phyloP scores from a whole-genome alignment of 2,888 invertebrate species.

The Strigamia maritima region DNA sequence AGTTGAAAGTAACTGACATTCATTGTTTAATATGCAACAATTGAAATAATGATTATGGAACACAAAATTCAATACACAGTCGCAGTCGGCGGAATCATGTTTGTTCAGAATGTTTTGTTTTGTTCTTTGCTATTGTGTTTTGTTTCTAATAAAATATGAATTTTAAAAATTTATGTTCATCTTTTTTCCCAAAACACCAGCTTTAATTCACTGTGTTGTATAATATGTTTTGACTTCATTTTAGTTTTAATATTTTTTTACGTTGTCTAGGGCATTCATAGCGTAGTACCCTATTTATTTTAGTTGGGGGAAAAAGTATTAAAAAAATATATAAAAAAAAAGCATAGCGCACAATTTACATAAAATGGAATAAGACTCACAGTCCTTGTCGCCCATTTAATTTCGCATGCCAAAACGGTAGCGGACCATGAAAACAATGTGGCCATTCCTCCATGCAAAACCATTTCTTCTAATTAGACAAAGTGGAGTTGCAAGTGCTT shows the following conservation, averaged over 20 bases:
- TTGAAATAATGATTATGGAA: background rate
- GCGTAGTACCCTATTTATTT: background rate
- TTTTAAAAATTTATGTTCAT: background rate
- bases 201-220: background rate
- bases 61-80: too few species aligned
- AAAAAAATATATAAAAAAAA: background rate
- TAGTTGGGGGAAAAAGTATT: background rate
- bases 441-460: background rate
- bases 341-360: background rate
- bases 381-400: background rate
- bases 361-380: background rate
- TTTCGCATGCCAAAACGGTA: background rate
- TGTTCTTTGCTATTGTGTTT: background rate
- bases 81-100: too few species aligned
- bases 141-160: background rate
- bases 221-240: background rate
- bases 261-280: background rate
- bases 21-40: background rate
- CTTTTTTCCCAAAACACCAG: background rate
- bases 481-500: background rate
- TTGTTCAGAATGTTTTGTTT: too few species aligned
- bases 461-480: background rate
- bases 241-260: background rate
- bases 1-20: background rate
- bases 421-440: background rate